Evolutionary conservation across 2,888 invertebrate genomes (phyloP).

Genomic region (Pemphredon lugubris): DNA sequence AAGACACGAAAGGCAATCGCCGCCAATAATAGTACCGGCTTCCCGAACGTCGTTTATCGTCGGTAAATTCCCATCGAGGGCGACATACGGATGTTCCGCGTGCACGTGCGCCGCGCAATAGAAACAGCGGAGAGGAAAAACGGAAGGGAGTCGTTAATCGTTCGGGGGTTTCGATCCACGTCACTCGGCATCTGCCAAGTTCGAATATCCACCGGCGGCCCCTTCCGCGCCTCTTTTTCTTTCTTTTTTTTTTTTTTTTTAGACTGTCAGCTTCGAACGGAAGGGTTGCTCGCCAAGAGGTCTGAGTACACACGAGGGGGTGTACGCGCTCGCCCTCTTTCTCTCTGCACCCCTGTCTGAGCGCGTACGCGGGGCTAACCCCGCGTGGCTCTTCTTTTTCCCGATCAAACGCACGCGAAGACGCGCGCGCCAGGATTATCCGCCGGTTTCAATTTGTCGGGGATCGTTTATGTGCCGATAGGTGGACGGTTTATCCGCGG

Average conservation of each 20-base stretch:
- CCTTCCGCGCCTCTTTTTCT: slow-evolving; percentile 53
- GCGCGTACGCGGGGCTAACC: slow-evolving; percentile 4
- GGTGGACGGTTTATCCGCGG: no score
- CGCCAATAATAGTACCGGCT: slow-evolving; percentile 29
- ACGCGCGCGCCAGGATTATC: slow-evolving; percentile 10
- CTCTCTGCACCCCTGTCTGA: slow-evolving; percentile 13
- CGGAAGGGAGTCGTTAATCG: slow-evolving; percentile 51
- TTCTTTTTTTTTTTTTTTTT: no score
- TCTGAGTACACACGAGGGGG: slow-evolving; percentile 31
- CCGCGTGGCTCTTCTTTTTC: slow-evolving; percentile 12
- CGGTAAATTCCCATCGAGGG: slow-evolving; percentile 14
- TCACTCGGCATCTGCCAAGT: slow-evolving; percentile 49
- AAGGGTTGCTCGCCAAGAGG: slow-evolving; percentile 51
- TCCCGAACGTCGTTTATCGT: slow-evolving; percentile 30
- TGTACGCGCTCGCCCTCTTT: slow-evolving; percentile 18
- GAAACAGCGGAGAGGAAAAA: slow-evolving; percentile 15
- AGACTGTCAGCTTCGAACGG: slow-evolving; percentile 42
- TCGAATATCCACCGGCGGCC: slow-evolving; percentile 51
- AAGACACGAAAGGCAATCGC: no score
- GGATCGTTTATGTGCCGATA: slow-evolving; percentile 1
- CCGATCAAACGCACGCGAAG: slow-evolving; percentile 20
- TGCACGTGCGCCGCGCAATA: not conserved
- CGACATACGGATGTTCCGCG: slow-evolving; percentile 15
- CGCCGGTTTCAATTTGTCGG: not conserved
- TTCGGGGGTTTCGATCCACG: slow-evolving; percentile 52